Conservation (phyloP, 1,140 invertebrate genomes). For the Plutomurus gul region DNA sequence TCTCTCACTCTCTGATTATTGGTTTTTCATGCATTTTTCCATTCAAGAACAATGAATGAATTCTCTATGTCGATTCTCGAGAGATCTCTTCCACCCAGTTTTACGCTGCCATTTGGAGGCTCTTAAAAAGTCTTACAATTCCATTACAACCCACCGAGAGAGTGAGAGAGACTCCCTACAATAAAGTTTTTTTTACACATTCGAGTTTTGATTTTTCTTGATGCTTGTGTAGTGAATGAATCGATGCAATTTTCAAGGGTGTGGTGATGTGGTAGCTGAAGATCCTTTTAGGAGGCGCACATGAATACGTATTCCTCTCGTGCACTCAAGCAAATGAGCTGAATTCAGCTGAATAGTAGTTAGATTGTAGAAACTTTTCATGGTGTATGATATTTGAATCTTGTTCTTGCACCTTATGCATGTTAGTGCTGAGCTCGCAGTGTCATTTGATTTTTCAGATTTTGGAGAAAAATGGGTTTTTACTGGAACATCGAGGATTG, state of each 20-base stretch:
- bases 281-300: no score
- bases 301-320: no score
- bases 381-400: no score
- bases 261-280: no score
- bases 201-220: not conserved
- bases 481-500: slow-evolving; percentile 74
- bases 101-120: not conserved
- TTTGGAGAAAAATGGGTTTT: slow-evolving; percentile 71
- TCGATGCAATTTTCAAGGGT: no score
- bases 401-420: no score
- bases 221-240: no score
- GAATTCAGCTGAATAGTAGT: no score
- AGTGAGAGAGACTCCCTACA: not conserved
- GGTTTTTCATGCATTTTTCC: not conserved
- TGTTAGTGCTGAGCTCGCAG: not conserved
- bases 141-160: no score
- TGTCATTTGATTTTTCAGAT: slow-evolving; percentile 62
- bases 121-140: not conserved
- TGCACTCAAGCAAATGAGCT: no score
- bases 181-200: not conserved
- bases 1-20: not conserved
- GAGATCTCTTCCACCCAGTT: no score
- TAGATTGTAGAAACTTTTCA: no score
- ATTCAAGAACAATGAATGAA: not conserved
- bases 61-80: not conserved